These are phyloP conservation scores for Enteromius radiatus DNA, from an alignment of 2,797 vertebrate species.

Conservation along the genomic window DNA sequence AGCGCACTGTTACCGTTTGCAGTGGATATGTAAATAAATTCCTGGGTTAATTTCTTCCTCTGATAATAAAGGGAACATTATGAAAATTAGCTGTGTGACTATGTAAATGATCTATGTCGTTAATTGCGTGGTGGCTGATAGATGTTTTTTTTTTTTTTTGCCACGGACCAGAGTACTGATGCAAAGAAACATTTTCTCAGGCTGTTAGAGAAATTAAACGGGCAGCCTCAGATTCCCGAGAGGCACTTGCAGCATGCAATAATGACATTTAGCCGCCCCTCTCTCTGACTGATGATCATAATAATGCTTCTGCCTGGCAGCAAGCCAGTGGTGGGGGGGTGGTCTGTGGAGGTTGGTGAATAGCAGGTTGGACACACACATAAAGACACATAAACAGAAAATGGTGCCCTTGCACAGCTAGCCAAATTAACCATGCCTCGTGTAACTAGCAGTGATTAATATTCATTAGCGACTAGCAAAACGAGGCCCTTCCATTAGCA, in stretches of 20 bases:
- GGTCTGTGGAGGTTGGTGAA: constrained; percentile 64
- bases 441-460: constrained; percentile 71
- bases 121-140: constrained; percentile 86
- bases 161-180: constrained; percentile 65
- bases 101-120: constrained; percentile 97
- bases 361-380: constrained; percentile 61
- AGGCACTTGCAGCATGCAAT: constrained; percentile 75
- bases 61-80: constrained; percentile 99
- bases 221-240: constrained; percentile 74
- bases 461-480: constrained; percentile 79
- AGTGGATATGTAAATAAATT: constrained; percentile 99
- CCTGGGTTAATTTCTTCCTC: constrained; percentile 99
- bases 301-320: constrained; percentile 74
- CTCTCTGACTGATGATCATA: constrained; percentile 77
- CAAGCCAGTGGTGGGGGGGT: constrained; percentile 72
- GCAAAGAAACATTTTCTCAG: constrained; percentile 80
- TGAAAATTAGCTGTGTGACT: constrained; percentile 98
- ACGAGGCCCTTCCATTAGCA: constrained; percentile 73
- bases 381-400: constrained; percentile 42
- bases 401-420: constrained; percentile 41
- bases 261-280: constrained; percentile 79
- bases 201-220: constrained; percentile 82
- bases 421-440: constrained; percentile 40
- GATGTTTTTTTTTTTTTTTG: constrained; percentile 43
- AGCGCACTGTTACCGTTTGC: constrained; percentile 98